Conservation (phyloP, 2,888 invertebrate species). For the Oasisia sp. region DNA sequence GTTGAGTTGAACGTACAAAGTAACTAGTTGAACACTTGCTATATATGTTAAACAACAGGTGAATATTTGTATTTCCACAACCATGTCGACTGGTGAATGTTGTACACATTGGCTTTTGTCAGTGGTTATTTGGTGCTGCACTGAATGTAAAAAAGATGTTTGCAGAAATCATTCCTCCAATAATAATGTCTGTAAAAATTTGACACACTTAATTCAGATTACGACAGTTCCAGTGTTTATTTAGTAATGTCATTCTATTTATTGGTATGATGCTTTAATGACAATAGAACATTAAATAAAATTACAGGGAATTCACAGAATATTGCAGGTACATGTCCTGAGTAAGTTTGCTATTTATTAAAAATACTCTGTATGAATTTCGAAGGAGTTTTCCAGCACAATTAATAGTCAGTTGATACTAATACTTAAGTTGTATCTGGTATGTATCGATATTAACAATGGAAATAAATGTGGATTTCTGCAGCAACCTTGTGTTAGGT, state of each 20-base stretch:
- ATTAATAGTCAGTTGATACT: background rate
- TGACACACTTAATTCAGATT: too few species aligned
- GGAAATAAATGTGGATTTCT: constrained; percentile 5
- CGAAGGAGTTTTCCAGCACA: background rate
- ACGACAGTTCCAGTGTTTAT: background rate
- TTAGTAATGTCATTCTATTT: background rate
- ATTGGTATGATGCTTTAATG: background rate
- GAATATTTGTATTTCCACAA: background rate
- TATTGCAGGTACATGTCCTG: background rate
- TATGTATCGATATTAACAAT: background rate
- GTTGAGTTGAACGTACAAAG: background rate
- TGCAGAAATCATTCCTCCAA: background rate
- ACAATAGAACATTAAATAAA: background rate
- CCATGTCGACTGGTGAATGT: background rate
- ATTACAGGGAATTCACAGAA: background rate
- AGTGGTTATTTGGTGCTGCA: background rate
- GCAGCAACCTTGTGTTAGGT: background rate
- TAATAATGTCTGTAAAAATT: background rate
- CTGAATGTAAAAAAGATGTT: background rate
- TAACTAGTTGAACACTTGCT: background rate
- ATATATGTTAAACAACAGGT: background rate
- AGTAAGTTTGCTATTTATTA: background rate
- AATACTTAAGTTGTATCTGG: background rate
- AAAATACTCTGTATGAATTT: background rate
- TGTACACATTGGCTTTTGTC: background rate